Base-by-base conservation (phyloP, 1,140 invertebrate species). In the Probaryconus sp. region DNA sequence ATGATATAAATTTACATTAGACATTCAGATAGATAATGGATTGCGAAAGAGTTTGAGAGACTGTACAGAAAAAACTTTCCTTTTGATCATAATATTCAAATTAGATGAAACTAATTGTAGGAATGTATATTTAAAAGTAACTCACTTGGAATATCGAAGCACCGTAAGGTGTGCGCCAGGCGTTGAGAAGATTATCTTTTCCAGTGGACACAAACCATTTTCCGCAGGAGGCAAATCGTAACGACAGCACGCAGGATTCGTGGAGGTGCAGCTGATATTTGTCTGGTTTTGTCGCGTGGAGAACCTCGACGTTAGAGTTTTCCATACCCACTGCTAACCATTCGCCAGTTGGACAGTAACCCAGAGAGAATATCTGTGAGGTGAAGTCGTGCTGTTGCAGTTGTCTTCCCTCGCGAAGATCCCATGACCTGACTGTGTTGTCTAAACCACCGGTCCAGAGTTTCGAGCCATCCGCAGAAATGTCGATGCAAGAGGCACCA, bases 171-270 rank as follows among this genome's bases (percentile, higher is more conserved):
- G 98, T 98, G 81, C 97, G 91, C 98, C 98, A 99, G 26, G 96
- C 97, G 88, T 99, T 99, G 26, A 99, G 90, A 75, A 98, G 90
- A 89, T 99, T 99, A 83, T 99, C 98, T 89, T 99, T 99, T 63
- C 98, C 98, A 2, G 98, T 99, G 24, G 96, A 98, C 43, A 98
- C 96, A 88, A 99, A 99, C 97, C 98, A 99, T 88, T 99, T 98
- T 75, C 97, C 98, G 85, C 94, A 96, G 16, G 96, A 93, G 21
- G 98, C 97, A 89, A 99, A 99, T 81, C 97, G 93, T 58, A 99
- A 90, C 48, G 97, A 98, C 5, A 99, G 90, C n/a, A 99, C 98
- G 88, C 98, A 99, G 56, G 95, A 98, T 87, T 99, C 98, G 88
- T 99, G 98, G 68, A 99, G 90, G 84, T 98, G 95, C 11, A 99